Evolutionary conservation across 1,140 invertebrate species (phyloP).

Genomic region (Drosophila micromelanica): DNA sequence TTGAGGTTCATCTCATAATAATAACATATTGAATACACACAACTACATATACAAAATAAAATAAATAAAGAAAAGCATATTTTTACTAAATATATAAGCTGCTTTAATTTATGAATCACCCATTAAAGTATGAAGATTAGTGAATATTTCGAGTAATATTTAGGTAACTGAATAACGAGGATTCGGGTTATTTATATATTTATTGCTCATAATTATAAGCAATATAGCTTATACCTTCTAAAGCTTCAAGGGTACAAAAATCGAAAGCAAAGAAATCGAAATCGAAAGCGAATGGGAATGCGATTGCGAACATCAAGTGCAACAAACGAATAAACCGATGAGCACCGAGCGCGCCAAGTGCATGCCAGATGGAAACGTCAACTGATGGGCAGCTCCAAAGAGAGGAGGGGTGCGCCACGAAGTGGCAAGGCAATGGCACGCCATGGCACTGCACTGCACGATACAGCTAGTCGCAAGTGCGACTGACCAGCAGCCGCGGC

Average conservation of each 20-base stretch:
- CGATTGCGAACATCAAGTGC: slow-evolving; percentile 62
- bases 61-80: background rate
- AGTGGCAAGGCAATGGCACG: slow-evolving; percentile 52
- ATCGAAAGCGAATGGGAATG: slow-evolving; percentile 52
- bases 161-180: no score
- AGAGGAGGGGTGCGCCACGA: background rate
- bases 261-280: slow-evolving; percentile 79
- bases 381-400: background rate
- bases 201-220: background rate
- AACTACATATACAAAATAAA: background rate
- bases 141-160: no score
- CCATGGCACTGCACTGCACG: slow-evolving; percentile 41
- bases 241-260: slow-evolving; percentile 74
- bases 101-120: no score
- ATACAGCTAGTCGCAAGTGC: slow-evolving; percentile 52
- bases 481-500: slow-evolving; percentile 65
- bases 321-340: slow-evolving; percentile 68
- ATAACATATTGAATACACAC: background rate
- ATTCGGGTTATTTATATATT: no score
- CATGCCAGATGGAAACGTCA: slow-evolving; percentile 22
- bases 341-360: slow-evolving; percentile 37
- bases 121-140: no score
- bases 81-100: no score
- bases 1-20: slow-evolving; percentile 1
- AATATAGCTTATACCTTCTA: slow-evolving; percentile 27